phyloP scores from a whole-genome alignment of 2,797 vertebrate genomes.

The Sebastes goodei region DNA sequence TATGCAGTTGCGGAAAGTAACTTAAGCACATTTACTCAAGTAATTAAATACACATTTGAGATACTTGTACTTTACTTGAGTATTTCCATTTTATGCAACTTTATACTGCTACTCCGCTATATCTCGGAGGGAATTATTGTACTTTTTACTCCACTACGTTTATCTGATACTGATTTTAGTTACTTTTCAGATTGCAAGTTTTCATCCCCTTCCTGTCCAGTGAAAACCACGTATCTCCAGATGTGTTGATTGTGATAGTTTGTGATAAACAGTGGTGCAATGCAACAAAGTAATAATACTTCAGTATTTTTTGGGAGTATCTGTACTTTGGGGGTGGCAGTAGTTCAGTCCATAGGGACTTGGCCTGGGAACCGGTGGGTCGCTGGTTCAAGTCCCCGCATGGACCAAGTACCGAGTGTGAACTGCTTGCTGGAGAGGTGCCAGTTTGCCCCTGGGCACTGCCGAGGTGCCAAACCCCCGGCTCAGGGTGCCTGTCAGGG shows the following conservation, averaged over 20 bases:
- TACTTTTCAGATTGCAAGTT: not conserved
- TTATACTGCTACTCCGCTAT: not conserved
- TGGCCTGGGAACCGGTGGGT: too few species aligned
- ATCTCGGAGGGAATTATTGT: not conserved
- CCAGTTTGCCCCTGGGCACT: too few species aligned
- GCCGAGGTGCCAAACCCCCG: too few species aligned
- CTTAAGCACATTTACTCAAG: not conserved
- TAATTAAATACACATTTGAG: not conserved
- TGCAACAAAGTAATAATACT: too few species aligned
- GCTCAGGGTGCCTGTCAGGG: too few species aligned
- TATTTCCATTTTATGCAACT: not conserved
- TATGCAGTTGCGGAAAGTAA: not conserved
- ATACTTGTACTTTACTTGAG: not conserved
- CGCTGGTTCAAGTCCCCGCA: too few species aligned
- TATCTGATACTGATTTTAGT: not conserved
- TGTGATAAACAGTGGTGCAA: not conserved
- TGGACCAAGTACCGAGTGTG: too few species aligned
- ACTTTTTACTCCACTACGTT: not conserved
- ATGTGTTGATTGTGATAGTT: not conserved
- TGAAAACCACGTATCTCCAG: not conserved
- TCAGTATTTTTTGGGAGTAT: too few species aligned
- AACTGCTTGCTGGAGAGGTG: too few species aligned
- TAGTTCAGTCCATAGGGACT: too few species aligned
- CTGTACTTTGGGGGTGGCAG: too few species aligned
- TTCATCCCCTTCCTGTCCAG: not conserved